These are phyloP conservation scores for Hypomecis atomaria DNA, from an alignment of 2,888 invertebrate species.

Conservation along the genomic window DNA sequence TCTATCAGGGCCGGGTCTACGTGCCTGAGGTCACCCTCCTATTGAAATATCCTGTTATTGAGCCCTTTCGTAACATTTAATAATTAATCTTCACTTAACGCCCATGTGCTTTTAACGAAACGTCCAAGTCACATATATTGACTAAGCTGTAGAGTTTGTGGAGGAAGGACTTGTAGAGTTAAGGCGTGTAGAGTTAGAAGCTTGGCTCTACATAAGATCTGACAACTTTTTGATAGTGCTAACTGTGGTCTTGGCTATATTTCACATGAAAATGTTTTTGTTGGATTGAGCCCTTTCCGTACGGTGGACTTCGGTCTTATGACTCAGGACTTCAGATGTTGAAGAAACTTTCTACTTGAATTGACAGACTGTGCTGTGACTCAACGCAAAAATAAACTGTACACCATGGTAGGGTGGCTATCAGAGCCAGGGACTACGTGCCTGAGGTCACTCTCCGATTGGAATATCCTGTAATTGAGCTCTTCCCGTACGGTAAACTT, in stretches of 20 bases:
- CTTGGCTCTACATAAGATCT: too few relatives aligned
- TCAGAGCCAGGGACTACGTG: conserved; percentile 5
- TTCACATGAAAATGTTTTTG: too few relatives aligned
- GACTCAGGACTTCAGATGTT: neutral
- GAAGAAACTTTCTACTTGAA: neutral
- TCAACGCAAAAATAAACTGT: conserved; percentile 6
- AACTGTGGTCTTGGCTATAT: too few relatives aligned
- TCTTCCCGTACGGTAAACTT: conserved; percentile 9
- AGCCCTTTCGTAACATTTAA: too few relatives aligned
- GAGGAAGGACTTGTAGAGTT: too few relatives aligned
- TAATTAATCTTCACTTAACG: too few relatives aligned
- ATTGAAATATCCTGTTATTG: conserved; percentile 28
- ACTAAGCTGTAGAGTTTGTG: too few relatives aligned
- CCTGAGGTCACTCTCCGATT: conserved; percentile 12
- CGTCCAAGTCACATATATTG: too few relatives aligned
- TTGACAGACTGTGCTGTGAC: neutral
- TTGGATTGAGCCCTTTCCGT: conserved; percentile 8
- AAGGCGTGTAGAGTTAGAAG: too few relatives aligned
- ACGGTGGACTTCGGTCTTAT: conserved; percentile 8
- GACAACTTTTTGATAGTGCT: too few relatives aligned
- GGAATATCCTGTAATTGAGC: conserved; percentile 29
- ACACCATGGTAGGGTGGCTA: conserved; percentile 8
- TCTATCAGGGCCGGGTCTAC: neutral
- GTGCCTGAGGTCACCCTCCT: conserved; percentile 8
- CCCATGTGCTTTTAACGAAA: too few relatives aligned